Percentiles rank a stretch among this genome's conserved stretches.
phyloP scores from a whole-genome alignment of 2,113 vertebrate species.

The Silurus asotus region DNA sequence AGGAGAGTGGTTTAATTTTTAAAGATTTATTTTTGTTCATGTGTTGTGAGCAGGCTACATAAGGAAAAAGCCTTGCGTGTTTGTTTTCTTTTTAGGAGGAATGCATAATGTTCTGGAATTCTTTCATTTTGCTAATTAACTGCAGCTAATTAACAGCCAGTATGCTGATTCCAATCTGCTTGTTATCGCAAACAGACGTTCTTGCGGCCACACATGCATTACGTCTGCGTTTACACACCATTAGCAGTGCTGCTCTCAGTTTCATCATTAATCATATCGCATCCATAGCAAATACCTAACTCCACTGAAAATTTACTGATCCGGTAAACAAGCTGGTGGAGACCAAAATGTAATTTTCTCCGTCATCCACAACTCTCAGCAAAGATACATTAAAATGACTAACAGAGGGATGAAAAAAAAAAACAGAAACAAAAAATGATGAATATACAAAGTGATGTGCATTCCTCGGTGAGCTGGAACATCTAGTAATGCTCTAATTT shows the following conservation, averaged over 20 bases:
- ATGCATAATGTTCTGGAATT: background rate
- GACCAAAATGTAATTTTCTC: constrained; percentile 3
- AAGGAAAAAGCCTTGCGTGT: background rate
- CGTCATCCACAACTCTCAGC: background rate
- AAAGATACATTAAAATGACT: background rate
- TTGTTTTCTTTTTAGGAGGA: background rate
- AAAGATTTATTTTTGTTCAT: background rate
- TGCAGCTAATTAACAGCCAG: constrained; percentile 61
- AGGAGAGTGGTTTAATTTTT: background rate
- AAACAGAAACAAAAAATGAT: background rate
- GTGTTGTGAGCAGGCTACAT: background rate
- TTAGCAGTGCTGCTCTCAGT: background rate
- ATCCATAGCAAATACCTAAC: background rate
- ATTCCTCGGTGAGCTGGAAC: background rate
- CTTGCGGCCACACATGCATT: background rate
- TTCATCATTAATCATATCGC: constrained; percentile 25
- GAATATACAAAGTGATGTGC: background rate
- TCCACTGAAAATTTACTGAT: constrained; percentile 12
- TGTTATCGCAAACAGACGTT: constrained; percentile 14
- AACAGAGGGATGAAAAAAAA: background rate
- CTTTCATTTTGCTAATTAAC: constrained; percentile 59
- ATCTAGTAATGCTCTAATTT: background rate
- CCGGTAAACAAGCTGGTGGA: background rate
- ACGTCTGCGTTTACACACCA: constrained; percentile 6
- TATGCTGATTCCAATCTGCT: constrained; percentile 58